Evolutionary conservation across 2,113 vertebrate species (phyloP).

Genomic region (Zosterops hypoxanthus): DNA sequence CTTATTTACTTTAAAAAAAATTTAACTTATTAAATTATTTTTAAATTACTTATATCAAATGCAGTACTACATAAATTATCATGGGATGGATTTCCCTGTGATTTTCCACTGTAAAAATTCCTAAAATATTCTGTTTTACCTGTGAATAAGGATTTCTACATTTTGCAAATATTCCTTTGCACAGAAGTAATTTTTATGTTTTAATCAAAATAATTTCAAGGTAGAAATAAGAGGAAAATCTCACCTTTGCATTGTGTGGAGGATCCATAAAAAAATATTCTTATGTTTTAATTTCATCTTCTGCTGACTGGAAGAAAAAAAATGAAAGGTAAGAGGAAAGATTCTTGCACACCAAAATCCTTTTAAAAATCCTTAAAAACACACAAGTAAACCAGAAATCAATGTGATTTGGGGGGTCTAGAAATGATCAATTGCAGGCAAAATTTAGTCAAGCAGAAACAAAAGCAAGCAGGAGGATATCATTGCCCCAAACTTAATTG

Average conservation of each 20-base stretch:
- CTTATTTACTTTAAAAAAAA: not conserved
- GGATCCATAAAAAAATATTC: not conserved
- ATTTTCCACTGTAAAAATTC: not conserved
- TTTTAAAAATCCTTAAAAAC: not conserved
- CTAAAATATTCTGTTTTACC: not conserved
- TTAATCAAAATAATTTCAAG: not conserved
- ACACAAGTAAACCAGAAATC: not conserved
- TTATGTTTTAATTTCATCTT: not conserved
- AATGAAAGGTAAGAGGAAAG: not conserved
- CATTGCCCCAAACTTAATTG: conserved; percentile 29
- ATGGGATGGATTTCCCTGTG: not conserved
- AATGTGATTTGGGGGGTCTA: not conserved
- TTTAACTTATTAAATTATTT: not conserved
- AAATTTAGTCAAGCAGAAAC: conserved; percentile 26
- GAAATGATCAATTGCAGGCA: conserved; percentile 10
- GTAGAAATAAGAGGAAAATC: not conserved
- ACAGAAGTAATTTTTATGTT: not conserved
- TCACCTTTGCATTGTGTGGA: not conserved
- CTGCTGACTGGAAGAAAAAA: not conserved
- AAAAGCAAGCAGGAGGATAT: not conserved
- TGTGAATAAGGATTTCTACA: not conserved
- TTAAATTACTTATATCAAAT: not conserved
- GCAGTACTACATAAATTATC: too few species aligned
- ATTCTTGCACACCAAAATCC: not conserved
- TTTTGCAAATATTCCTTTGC: not conserved